Evolutionary conservation across 2,113 vertebrate species (phyloP).

Genomic region (Turdus rufiventris): DNA sequence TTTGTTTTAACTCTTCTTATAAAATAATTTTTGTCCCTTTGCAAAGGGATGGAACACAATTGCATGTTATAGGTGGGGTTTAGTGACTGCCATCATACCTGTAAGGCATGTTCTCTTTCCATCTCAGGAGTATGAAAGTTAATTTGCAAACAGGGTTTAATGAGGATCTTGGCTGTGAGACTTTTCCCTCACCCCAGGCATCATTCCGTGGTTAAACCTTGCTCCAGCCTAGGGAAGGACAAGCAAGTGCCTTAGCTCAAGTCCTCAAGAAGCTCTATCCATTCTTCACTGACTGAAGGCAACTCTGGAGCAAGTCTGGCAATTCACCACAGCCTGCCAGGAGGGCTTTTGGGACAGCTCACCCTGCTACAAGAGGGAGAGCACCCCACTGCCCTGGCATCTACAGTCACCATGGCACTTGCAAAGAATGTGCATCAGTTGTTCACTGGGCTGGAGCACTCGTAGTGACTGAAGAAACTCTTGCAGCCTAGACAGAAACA

Average conservation of each 20-base stretch:
- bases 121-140: neutral
- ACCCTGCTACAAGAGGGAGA: neutral
- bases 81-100: neutral
- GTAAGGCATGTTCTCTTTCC: neutral
- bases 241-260: neutral
- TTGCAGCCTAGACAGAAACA: neutral
- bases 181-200: too few species aligned
- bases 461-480: fast-evolving
- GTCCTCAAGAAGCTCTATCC: neutral
- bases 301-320: neutral
- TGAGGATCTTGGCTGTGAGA: neutral
- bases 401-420: neutral
- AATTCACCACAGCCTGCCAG: neutral
- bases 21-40: neutral
- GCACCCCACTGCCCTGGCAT: neutral
- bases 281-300: neutral
- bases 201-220: neutral
- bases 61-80: neutral
- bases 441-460: neutral
- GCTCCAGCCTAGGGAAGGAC: neutral
- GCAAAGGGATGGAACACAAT: neutral
- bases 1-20: neutral
- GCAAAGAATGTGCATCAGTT: neutral
- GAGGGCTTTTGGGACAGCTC: neutral
- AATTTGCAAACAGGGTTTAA: neutral